Evolutionary conservation across 2,797 vertebrate species (phyloP), one percentile per base, ranked within the genome.

Genomic region (Artibeus lituratus): DNA sequence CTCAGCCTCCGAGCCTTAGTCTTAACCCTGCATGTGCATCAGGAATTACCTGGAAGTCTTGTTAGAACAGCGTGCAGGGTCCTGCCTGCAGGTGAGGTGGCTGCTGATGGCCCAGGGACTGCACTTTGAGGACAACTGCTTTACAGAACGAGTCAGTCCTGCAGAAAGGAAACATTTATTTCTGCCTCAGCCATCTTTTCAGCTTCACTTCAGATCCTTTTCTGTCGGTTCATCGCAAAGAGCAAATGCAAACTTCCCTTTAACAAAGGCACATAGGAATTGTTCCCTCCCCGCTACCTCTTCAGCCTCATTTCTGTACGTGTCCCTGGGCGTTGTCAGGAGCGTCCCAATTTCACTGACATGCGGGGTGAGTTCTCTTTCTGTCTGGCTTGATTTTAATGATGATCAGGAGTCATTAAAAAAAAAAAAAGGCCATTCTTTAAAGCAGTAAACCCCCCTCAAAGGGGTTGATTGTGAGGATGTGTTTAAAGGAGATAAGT

Each of bases 341-440:
- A 91, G 78, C 5, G 9, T 47, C 42, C 32, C 10, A 21, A 7
- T 53, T 69, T 94, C 53, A 39, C 10, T 10, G 62, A 83, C 24
- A 81, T 32, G 32, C 39, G 53, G 21, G 32, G 10, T 32, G 35
- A 69, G 15, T 74, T 70, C 72, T 87, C 87, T 35, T 12, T 39
- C 29, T 62, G 26, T 72, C 87, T 97, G 93, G 80, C 73, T 95
- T 57, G 47, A 82, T 86, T 92, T 49, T 76, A 76, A 72, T 87
- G 67, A 90, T 29, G 7, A 92, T 10, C 76, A 62, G 59, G 62
- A 15, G 8, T 82, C 22, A 69, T 76, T 95, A 7, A 44, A 92
- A 86, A 83, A 62, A 37, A 67, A 21, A 26, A 12, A 26, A 78
- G 49, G 29, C 55, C 78, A 65, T 73, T 90, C 24, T 84, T 77